These are phyloP conservation scores for Eustalomyia histrio DNA, from an alignment of 2,888 invertebrate genomes.

Conservation along the genomic window DNA sequence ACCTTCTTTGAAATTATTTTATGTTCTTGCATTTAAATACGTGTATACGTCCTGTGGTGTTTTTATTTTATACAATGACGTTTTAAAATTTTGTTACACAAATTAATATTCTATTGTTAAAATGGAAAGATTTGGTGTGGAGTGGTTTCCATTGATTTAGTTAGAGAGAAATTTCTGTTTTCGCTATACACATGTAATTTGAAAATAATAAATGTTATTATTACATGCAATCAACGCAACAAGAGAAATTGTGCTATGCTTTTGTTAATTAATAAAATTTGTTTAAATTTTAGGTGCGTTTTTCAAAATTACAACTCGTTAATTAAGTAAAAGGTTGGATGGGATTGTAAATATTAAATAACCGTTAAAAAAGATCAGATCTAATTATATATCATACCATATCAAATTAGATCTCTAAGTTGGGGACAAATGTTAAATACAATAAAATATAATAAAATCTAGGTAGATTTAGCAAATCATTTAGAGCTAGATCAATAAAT, in stretches of 20 bases:
- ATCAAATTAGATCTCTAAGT: too few species aligned
- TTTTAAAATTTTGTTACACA: constrained; percentile 8
- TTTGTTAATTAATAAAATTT: not conserved
- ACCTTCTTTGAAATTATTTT: not conserved
- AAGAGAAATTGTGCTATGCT: constrained; percentile 27
- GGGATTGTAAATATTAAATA: not conserved
- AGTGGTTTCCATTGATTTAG: not conserved
- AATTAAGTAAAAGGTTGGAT: not conserved
- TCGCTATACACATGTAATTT: not conserved
- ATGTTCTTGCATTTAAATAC: not conserved
- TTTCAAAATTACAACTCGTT: not conserved
- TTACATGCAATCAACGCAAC: constrained; percentile 3
- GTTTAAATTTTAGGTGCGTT: not conserved
- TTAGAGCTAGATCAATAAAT: too few species aligned
- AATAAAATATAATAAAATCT: too few species aligned
- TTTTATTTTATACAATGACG: constrained; percentile 12
- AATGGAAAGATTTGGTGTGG: not conserved
- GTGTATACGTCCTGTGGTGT: constrained; percentile 28
- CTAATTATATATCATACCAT: too few species aligned
- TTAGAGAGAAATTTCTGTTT: not conserved
- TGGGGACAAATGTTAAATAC: too few species aligned
- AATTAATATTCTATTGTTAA: constrained; percentile 3
- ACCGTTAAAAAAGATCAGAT: too few species aligned
- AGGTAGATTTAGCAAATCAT: too few species aligned
- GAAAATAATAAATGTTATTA: constrained; percentile 5